Conservation (phyloP, 2,797 vertebrate species). For the Heteromormyrus szaboi region DNA sequence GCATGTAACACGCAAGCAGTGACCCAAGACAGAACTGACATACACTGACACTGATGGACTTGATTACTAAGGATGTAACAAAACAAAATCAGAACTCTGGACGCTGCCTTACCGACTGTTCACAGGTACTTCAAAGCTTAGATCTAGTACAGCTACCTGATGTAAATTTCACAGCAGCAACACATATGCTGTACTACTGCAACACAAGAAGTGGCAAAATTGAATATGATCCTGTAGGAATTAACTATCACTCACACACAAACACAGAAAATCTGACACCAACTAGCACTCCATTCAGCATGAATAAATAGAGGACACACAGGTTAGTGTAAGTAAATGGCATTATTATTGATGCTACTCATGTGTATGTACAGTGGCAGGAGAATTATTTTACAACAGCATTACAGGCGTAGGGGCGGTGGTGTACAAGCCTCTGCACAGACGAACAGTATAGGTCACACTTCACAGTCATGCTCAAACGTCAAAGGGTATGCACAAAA, state of each 20-base stretch:
- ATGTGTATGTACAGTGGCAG: constrained; percentile 16
- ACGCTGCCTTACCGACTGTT: not conserved
- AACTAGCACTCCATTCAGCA: not conserved
- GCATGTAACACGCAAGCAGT: not conserved
- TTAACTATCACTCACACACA: not conserved
- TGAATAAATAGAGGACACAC: not conserved
- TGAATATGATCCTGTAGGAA: not conserved
- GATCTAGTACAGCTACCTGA: not conserved
- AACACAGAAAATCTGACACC: not conserved
- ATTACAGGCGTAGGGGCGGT: not conserved
- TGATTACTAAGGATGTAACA: not conserved
- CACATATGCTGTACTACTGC: not conserved
- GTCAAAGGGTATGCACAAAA: constrained; percentile 8
- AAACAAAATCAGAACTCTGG: not conserved
- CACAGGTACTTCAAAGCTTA: not conserved
- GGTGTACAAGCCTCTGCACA: constrained; percentile 8
- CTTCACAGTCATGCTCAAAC: constrained; percentile 15
- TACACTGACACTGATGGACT: not conserved
- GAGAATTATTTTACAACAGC: constrained; percentile 12
- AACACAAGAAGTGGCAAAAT: not conserved
- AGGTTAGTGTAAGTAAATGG: constrained; percentile 21
- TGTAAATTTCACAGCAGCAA: not conserved
- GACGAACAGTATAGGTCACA: constrained; percentile 6
- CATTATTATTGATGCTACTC: constrained; percentile 20
- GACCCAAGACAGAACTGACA: not conserved